Conservation (phyloP, 2,113 vertebrate species). For the Stictonetta naevosa region DNA sequence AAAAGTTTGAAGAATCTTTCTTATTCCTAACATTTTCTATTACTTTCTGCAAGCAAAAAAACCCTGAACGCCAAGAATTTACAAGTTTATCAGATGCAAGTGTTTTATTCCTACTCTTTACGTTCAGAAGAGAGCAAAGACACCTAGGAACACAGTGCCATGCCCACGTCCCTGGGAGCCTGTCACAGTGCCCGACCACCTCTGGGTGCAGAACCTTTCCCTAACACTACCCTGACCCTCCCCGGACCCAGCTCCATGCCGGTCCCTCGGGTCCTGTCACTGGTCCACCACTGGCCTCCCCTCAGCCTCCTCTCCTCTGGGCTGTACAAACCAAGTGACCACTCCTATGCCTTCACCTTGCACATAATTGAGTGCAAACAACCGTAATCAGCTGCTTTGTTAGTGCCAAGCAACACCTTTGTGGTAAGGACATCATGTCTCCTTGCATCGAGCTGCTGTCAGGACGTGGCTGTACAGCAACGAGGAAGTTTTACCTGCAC, state of each 20-base stretch:
- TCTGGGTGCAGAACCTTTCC: too few species aligned
- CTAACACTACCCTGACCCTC: too few species aligned
- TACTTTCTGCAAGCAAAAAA: neutral
- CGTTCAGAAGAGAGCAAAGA: neutral
- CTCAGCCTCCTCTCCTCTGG: neutral
- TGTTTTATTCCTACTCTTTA: too few species aligned
- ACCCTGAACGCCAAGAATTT: accelerated
- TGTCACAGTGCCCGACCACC: too few species aligned
- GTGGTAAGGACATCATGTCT: neutral
- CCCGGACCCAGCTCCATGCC: too few species aligned
- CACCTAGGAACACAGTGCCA: neutral
- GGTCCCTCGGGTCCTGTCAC: too few species aligned
- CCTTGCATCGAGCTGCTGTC: neutral
- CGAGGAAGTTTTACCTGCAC: too few species aligned
- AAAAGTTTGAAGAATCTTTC: neutral
- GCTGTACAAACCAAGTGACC: neutral
- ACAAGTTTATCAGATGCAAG: accelerated
- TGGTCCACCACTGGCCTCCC: neutral
- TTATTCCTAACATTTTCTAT: neutral
- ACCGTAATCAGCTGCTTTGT: accelerated
- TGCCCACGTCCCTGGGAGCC: too few species aligned
- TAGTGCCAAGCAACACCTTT: too few species aligned
- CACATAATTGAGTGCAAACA: neutral
- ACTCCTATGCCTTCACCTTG: neutral
- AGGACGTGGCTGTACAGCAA: neutral